Evolutionary conservation across 1,140 invertebrate species (phyloP).

Genomic region (Rhizoglyphus robini): DNA sequence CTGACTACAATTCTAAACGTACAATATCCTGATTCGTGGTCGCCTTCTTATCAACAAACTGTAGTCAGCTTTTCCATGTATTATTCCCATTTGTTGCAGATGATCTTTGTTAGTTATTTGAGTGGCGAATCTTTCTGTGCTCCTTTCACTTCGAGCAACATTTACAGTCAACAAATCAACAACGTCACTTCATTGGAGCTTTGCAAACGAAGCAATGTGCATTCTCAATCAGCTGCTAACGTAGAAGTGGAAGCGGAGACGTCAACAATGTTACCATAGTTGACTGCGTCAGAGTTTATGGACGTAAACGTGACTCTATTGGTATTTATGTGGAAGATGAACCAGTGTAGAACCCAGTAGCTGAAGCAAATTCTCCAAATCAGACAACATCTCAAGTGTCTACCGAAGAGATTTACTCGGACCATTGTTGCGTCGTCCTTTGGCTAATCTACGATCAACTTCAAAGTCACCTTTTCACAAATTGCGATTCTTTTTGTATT

Average conservation of each 20-base stretch:
- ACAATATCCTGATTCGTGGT: conserved; percentile 68
- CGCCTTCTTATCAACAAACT: conserved; percentile 53
- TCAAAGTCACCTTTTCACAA: conserved; percentile 1
- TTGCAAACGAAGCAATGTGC: too few species aligned
- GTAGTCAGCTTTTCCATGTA: conserved; percentile 90
- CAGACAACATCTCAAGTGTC: background rate
- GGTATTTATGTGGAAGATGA: conserved; percentile 78
- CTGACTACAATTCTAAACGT: conserved; percentile 88
- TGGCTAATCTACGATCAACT: too few species aligned
- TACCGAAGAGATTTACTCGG: background rate
- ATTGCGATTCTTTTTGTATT: conserved; percentile 1
- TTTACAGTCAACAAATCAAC: background rate
- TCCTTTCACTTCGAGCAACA: conserved; percentile 41
- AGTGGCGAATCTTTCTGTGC: conserved; percentile 86
- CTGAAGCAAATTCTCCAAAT: background rate
- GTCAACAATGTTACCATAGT: conserved; percentile 76
- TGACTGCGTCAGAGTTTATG: conserved; percentile 81
- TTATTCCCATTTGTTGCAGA: conserved; percentile 79
- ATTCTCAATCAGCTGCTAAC: too few species aligned
- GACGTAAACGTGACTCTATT: conserved; percentile 87
- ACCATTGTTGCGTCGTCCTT: too few species aligned
- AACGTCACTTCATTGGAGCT: conserved; percentile 9
- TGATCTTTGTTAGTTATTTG: conserved; percentile 85
- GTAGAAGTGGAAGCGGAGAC: too few species aligned
- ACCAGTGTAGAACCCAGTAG: background rate